Conservation (phyloP, 2,888 invertebrate species). For the Eudemis profundana region DNA sequence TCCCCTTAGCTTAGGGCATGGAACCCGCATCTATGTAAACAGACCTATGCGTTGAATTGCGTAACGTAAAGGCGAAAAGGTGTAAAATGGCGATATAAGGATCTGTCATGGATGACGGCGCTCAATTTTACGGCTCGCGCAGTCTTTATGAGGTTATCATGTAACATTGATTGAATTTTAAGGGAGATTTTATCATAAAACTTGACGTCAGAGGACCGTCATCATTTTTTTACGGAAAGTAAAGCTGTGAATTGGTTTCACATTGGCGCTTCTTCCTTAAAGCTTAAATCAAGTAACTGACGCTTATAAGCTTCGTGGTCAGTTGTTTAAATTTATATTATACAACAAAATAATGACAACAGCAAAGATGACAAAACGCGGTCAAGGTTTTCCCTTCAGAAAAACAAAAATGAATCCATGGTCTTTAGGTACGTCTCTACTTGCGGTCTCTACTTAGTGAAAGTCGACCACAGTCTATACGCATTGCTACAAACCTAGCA, state of each 20-base stretch:
- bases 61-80: conserved; percentile 10
- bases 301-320: too few relatives aligned
- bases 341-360: neutral
- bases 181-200: neutral
- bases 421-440: neutral
- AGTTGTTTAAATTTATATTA: neutral
- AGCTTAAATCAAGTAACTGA: too few relatives aligned
- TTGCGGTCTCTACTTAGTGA: conserved; percentile 13
- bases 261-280: too few relatives aligned
- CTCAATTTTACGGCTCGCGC: neutral
- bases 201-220: too few relatives aligned
- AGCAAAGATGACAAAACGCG: neutral
- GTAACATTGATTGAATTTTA: neutral
- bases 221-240: too few relatives aligned
- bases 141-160: neutral
- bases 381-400: neutral
- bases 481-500: conserved; percentile 1
- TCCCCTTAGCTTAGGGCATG: conserved; percentile 33
- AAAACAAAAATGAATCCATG: neutral
- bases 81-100: conserved; percentile 21
- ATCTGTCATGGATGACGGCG: neutral
- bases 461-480: conserved; percentile 19
- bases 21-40: conserved; percentile 32
- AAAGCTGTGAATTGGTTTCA: too few relatives aligned
- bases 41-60: conserved; percentile 23